Evolutionary conservation across 1,140 invertebrate genomes (phyloP).

Genomic region (Protaetia brevitarsis): DNA sequence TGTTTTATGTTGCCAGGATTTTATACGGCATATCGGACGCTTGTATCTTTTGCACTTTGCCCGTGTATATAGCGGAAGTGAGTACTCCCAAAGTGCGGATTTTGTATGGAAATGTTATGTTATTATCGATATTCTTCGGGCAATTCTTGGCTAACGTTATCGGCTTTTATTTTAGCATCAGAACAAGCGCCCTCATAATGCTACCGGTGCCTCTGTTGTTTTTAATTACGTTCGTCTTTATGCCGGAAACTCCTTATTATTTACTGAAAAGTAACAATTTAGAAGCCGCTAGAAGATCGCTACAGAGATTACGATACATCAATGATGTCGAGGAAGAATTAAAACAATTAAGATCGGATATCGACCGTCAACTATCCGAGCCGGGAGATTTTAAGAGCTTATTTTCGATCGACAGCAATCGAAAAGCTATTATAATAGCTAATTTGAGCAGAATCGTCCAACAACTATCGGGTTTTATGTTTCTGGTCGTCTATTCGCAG

Average conservation of each 20-base stretch:
- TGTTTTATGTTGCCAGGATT: constrained; percentile 42
- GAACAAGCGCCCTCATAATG: too few relatives aligned
- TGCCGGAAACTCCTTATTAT: too few relatives aligned
- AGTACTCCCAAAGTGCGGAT: constrained; percentile 66
- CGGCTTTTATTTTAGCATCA: too few relatives aligned
- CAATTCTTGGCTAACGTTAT: too few relatives aligned
- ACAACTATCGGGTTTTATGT: neutral
- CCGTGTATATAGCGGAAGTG: too few relatives aligned
- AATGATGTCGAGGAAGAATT: constrained; percentile 39
- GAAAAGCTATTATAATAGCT: constrained; percentile 29
- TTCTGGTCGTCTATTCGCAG: neutral
- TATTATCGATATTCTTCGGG: constrained; percentile 52
- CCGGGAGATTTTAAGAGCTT: too few relatives aligned
- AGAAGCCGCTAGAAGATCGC: constrained; percentile 13
- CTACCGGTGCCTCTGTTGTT: too few relatives aligned
- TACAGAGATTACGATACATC: constrained; percentile 32
- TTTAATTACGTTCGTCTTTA: too few relatives aligned
- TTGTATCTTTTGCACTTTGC: constrained; percentile 38
- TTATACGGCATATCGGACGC: neutral
- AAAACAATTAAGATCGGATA: constrained; percentile 32
- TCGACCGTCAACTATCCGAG: too few relatives aligned
- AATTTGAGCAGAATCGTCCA: neutral
- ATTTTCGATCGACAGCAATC: constrained; percentile 35
- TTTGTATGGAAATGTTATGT: constrained; percentile 35
- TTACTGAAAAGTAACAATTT: constrained; percentile 51